Base-by-base conservation (phyloP, 1,140 invertebrate genomes). In the Heliconius nattereri region DNA sequence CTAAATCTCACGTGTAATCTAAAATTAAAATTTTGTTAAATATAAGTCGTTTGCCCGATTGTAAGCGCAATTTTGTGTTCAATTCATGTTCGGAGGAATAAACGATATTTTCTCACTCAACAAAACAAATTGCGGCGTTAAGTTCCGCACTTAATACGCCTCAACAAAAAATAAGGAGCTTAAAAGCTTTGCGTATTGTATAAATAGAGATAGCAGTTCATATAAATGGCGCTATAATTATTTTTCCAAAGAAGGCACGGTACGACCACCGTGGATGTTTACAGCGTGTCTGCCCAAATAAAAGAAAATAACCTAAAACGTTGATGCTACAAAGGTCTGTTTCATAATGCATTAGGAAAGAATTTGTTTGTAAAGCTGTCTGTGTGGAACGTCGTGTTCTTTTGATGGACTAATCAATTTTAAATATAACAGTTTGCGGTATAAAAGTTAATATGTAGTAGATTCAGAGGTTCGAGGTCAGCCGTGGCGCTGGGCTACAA, bases 311-410 rank as follows among this genome's bases (percentile, higher is more conserved):
- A 45, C 23, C 40, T 66, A 54, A 81, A 77, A 76, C 73, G 79
- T 80, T 80, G 60, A 78, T 74, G 57, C 45, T 75, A 78, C 80
- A 81, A 78, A 72, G 80, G 74, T 74, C 71, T 37, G 76, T 78
- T 78, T 81, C 57, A 78, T 73, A 78, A 76, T 75, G 73, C 76
- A 81, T 81, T 78, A 81, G 45, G 49, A 71, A 57, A 75, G 76
- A 81, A 81, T 75, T 78, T 80, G 79, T 76, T 76, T 80, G 76
- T 73, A 73, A 72, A 76, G 45, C 37, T 73, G 79, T 73, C 75
- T 70, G 26, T 72, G 74, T 40, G 73, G 73, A 73, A 66, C 71
- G 60, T 70, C 60, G 32, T 16, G 20, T 20, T 29, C 70, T 77
- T 71, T 77, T 72, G 75, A 76, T 76, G 70, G 37, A 70, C 3